Percentiles rank a stretch among this genome's conserved stretches.
Evolutionary conservation across 1,140 invertebrate species (phyloP).

Genomic region (Bombus confusus): DNA sequence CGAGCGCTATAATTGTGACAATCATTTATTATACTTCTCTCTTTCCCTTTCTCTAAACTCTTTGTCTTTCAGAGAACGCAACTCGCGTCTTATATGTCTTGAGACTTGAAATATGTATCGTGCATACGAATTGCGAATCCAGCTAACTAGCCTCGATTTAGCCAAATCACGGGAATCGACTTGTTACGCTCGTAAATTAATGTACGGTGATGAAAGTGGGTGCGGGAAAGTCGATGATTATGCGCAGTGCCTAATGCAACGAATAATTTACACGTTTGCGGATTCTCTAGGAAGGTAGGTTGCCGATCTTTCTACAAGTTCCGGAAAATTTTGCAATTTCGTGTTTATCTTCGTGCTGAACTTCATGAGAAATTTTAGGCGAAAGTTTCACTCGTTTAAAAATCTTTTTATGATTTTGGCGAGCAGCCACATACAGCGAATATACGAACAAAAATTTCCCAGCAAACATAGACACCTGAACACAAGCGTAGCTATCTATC

Average conservation of each 20-base stretch:
- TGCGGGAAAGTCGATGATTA: constrained; percentile 6
- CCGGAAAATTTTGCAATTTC: background rate
- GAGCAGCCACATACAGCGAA: background rate
- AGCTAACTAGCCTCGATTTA: background rate
- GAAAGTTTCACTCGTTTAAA: no score
- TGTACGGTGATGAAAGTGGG: background rate
- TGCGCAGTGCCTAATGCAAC: background rate
- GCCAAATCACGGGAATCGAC: constrained; percentile 2
- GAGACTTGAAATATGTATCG: no score
- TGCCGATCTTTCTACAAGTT: background rate
- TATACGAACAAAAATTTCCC: background rate
- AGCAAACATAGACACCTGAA: background rate
- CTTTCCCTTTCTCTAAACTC: background rate
- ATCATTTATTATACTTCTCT: constrained; percentile 21
- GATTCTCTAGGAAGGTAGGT: background rate
- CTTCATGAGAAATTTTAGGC: no score
- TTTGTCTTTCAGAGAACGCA: no score
- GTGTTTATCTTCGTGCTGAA: background rate
- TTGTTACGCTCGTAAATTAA: background rate
- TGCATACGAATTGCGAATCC: background rate
- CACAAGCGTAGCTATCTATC: background rate
- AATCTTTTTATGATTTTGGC: no score
- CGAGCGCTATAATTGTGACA: constrained; percentile 29
- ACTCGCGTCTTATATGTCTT: no score
- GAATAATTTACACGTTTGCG: background rate